Percentiles rank a stretch among this genome's conserved stretches.
These are phyloP conservation scores for Drosophila pseudotakahashii DNA, from an alignment of 2,888 invertebrate genomes.

Conservation along the genomic window DNA sequence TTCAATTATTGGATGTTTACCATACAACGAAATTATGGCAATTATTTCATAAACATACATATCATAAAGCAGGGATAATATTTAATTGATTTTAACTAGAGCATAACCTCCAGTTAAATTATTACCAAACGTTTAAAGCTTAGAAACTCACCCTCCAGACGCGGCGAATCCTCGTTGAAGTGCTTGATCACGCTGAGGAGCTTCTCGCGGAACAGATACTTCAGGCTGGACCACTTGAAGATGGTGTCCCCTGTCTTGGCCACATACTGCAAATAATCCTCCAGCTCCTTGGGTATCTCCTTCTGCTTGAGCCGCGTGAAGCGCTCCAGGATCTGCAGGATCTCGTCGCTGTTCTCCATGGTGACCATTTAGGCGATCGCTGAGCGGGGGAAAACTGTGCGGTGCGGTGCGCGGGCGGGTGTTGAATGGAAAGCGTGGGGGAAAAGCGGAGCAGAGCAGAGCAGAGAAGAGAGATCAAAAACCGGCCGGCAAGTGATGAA, in stretches of 20 bases:
- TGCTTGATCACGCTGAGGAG: constrained; percentile 93
- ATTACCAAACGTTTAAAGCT: too few relatives aligned
- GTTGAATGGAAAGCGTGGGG: not conserved
- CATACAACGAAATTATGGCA: too few relatives aligned
- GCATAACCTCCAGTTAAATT: too few relatives aligned
- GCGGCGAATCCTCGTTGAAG: constrained; percentile 92
- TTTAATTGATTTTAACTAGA: too few relatives aligned
- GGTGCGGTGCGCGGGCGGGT: too few relatives aligned
- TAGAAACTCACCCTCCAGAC: constrained; percentile 82
- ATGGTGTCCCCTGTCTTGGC: constrained; percentile 97
- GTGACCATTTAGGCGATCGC: constrained; percentile 66
- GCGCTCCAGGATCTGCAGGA: constrained; percentile 92
- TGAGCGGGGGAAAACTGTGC: constrained; percentile 20
- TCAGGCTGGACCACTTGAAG: constrained; percentile 95
- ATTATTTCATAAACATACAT: too few relatives aligned
- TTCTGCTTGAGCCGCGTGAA: constrained; percentile 91
- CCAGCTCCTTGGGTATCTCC: constrained; percentile 94
- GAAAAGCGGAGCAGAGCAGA: constrained; percentile 14
- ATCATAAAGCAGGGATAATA: too few relatives aligned
- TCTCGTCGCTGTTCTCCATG: constrained; percentile 94
- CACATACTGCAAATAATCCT: constrained; percentile 94
- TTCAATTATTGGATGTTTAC: too few relatives aligned
- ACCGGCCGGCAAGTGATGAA: constrained; percentile 47
- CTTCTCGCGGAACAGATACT: constrained; percentile 94
- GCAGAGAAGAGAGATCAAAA: constrained; percentile 29